A percentile compares a stretch with the other conserved stretches of the same genome.
These are phyloP conservation scores for Contarinia nasturtii DNA, from an alignment of 1,140 invertebrate species.

Conservation along the genomic window DNA sequence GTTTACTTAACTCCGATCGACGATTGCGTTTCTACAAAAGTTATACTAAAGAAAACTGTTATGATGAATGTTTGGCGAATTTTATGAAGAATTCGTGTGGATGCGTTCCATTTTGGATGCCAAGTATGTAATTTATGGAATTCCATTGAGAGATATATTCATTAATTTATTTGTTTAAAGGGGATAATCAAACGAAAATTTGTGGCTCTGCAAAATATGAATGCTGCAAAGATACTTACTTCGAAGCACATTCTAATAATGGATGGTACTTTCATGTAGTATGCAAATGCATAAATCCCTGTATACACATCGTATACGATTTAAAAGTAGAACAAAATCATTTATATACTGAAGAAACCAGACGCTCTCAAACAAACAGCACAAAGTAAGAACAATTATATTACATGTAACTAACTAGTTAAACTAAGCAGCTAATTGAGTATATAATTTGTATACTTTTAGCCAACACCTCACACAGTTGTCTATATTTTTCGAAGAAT, in stretches of 20 bases:
- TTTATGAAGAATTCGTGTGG: conserved; percentile 31
- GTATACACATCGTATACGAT: no score
- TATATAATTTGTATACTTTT: conserved; percentile 9
- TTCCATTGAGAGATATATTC: neutral
- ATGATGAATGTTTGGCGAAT: conserved; percentile 42
- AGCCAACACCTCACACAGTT: conserved; percentile 21
- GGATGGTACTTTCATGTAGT: no score
- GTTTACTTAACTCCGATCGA: neutral
- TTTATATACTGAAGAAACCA: no score
- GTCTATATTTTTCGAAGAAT: conserved; percentile 30
- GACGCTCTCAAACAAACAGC: no score
- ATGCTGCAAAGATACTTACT: no score
- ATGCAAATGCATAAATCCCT: no score
- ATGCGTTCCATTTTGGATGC: conserved; percentile 43
- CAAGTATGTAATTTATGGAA: conserved; percentile 25
- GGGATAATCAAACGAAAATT: conserved; percentile 13
- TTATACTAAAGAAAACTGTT: conserved; percentile 41
- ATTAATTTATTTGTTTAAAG: conserved; percentile 14
- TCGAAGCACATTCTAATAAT: no score
- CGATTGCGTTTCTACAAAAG: conserved; percentile 13
- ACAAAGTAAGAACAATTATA: no score
- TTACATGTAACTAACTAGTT: no score
- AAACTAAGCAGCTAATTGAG: no score
- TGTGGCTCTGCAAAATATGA: no score
- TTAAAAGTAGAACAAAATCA: no score